Percentiles rank a stretch among this genome's conserved stretches.
Evolutionary conservation across 2,888 invertebrate genomes (phyloP).

Genomic region (Pyrgus malvae): DNA sequence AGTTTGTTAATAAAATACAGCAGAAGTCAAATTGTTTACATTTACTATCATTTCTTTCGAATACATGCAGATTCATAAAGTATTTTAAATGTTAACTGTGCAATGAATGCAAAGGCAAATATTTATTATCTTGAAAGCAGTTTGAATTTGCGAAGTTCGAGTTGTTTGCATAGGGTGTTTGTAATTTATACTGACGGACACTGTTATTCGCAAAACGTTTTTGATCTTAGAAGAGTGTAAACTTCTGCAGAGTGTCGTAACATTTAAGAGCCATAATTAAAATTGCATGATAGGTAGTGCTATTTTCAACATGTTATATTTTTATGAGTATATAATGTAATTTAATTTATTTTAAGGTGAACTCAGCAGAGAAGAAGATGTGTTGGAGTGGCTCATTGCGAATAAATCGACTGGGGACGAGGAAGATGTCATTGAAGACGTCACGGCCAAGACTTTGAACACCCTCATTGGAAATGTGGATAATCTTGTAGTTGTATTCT

Average conservation of each 20-base stretch:
- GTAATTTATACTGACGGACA: not conserved
- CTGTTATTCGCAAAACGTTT: constrained; percentile 3
- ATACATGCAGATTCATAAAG: constrained; percentile 4
- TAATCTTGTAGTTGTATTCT: constrained; percentile 95
- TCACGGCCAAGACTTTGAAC: constrained; percentile 93
- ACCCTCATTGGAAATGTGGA: constrained; percentile 95
- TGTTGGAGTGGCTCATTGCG: constrained; percentile 95
- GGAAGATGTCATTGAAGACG: constrained; percentile 96
- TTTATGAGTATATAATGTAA: not conserved
- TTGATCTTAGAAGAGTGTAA: constrained; percentile 8
- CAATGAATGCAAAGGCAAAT: constrained; percentile 2
- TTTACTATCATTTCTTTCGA: not conserved
- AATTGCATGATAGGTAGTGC: too few relatives aligned
- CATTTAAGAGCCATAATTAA: not conserved
- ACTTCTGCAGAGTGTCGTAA: not conserved
- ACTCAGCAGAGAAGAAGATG: constrained; percentile 94
- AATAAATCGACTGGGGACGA: constrained; percentile 97
- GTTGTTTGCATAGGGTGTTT: not conserved
- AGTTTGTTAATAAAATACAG: not conserved
- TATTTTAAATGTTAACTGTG: constrained; percentile 8
- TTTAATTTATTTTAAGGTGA: constrained; percentile 81
- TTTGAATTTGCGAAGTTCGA: too few relatives aligned
- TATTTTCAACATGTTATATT: too few relatives aligned
- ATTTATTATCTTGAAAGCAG: not conserved
- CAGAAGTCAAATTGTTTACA: not conserved